Conservation (phyloP, 2,113 vertebrate species). For the Pomatorhinus ruficollis region DNA sequence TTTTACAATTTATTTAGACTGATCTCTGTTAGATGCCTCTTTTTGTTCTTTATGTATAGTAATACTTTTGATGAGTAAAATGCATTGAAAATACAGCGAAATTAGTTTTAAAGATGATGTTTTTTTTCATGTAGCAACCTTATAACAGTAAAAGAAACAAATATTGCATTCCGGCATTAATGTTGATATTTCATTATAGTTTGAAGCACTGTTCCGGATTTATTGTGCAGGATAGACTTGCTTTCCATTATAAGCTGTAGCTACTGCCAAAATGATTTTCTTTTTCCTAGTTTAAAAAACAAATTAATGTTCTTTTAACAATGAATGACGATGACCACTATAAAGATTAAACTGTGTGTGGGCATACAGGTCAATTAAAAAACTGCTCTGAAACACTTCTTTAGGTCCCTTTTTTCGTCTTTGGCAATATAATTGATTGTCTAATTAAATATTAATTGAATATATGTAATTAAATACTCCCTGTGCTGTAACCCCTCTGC, state of each 20-base stretch:
- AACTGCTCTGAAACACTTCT: neutral
- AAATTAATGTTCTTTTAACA: neutral
- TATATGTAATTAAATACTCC: neutral
- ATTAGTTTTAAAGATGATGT: neutral
- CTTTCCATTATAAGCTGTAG: neutral
- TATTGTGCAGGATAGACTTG: neutral
- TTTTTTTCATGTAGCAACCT: neutral
- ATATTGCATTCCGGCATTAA: neutral
- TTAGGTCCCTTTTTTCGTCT: neutral
- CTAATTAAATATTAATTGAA: neutral
- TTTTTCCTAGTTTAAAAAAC: neutral
- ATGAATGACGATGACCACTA: neutral
- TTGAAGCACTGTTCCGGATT: neutral
- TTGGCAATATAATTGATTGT: neutral
- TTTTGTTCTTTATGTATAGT: neutral
- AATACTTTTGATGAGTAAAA: neutral
- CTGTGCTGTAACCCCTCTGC: neutral
- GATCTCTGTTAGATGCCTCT: neutral
- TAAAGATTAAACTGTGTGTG: neutral
- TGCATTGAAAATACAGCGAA: neutral
- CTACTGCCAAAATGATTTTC: neutral
- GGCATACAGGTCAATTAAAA: neutral
- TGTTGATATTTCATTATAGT: neutral
- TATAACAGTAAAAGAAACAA: neutral
- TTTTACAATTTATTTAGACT: neutral